Percentiles rank a stretch among this genome's conserved stretches.
These are phyloP conservation scores for Prionace glauca DNA, from an alignment of 2,797 vertebrate genomes.

Conservation along the genomic window DNA sequence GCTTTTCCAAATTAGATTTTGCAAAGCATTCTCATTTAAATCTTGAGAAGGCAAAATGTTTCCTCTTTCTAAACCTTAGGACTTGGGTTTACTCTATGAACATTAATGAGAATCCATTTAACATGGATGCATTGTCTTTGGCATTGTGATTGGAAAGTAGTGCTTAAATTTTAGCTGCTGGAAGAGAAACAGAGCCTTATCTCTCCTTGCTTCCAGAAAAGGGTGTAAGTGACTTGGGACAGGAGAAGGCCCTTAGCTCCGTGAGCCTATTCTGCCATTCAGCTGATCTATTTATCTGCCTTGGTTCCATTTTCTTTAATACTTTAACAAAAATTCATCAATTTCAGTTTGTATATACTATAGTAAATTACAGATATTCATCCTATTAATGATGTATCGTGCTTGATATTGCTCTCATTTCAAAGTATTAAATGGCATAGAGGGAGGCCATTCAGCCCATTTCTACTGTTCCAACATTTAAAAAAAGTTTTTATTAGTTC, in stretches of 20 bases:
- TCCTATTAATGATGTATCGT: neutral
- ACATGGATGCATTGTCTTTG: neutral
- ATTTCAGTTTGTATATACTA: neutral
- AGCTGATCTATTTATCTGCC: neutral
- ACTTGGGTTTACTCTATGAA: neutral
- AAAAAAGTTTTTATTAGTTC: neutral
- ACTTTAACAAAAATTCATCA: neutral
- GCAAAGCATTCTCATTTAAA: neutral
- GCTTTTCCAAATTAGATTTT: neutral
- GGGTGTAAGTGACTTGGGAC: neutral
- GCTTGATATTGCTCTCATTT: neutral
- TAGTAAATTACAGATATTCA: neutral
- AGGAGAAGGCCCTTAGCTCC: neutral
- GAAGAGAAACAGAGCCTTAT: neutral
- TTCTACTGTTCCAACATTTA: too few relatives aligned
- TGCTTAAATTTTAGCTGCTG: neutral
- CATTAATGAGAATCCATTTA: neutral
- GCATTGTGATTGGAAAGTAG: neutral
- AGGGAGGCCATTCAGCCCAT: neutral
- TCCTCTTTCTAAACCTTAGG: neutral
- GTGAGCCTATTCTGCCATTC: neutral
- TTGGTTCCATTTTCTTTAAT: neutral
- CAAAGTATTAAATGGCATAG: neutral
- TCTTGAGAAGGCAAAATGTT: neutral
- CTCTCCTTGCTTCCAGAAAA: neutral